Percentiles rank a stretch among this genome's conserved stretches.
Evolutionary conservation across 1,140 invertebrate species (phyloP).

Genomic region (Aricia agestis): DNA sequence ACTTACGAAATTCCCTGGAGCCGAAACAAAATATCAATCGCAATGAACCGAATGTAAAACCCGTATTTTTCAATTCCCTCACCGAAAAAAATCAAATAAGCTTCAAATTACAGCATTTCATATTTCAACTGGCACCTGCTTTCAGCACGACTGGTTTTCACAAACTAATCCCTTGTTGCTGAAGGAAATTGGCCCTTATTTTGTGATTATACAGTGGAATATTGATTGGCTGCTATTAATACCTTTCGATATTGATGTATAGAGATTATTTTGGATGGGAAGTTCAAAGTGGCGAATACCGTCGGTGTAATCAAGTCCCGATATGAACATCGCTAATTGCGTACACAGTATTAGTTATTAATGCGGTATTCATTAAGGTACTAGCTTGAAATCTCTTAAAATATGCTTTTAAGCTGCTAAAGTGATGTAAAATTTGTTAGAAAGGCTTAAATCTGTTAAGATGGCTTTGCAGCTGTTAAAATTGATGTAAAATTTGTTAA

Average conservation of each 20-base stretch:
- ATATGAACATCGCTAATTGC: constrained; percentile 17
- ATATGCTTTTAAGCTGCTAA: no score
- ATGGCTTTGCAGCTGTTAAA: no score
- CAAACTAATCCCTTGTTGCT: constrained; percentile 15
- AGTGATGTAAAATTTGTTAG: no score
- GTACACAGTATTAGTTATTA: neutral
- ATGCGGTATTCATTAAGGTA: no score
- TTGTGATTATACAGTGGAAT: neutral
- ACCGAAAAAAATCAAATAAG: constrained; percentile 10
- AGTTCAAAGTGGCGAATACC: constrained; percentile 36
- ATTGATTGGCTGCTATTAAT: neutral
- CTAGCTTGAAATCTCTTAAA: no score
- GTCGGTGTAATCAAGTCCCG: constrained; percentile 25
- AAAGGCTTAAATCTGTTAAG: no score
- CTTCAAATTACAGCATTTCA: constrained; percentile 19
- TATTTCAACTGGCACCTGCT: constrained; percentile 23
- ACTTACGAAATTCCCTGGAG: neutral
- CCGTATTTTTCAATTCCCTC: neutral
- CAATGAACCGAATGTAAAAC: neutral
- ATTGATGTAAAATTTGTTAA: no score
- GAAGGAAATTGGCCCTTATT: neutral
- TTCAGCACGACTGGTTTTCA: constrained; percentile 21
- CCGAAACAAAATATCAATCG: neutral
- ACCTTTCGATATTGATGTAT: constrained; percentile 10
- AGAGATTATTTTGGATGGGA: constrained; percentile 26